Conservation (phyloP, 1,140 invertebrate genomes). For the Pararge aegeria region DNA sequence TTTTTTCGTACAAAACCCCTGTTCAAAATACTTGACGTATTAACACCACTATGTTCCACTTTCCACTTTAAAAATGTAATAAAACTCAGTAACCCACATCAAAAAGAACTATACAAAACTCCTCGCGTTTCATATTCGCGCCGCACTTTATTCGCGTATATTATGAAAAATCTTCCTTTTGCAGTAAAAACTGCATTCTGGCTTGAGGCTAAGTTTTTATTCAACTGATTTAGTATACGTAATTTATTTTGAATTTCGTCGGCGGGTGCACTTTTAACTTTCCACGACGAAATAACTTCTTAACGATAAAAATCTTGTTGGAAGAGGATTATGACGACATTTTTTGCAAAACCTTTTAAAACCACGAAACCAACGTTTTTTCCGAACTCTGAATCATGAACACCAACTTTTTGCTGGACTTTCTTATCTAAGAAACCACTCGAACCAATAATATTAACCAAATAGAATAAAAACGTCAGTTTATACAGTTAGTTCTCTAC, state of each 20-base stretch:
- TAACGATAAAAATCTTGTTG: conserved; percentile 16
- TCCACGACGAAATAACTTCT: conserved; percentile 20
- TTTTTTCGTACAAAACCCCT: neutral
- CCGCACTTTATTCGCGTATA: conserved; percentile 35
- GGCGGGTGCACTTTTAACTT: conserved; percentile 24
- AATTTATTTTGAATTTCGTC: conserved; percentile 27
- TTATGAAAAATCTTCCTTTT: conserved; percentile 45
- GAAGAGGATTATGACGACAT: conserved; percentile 14
- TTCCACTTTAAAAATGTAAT: conserved; percentile 16
- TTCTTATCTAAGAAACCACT: too few relatives aligned
- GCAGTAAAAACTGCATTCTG: conserved; percentile 29
- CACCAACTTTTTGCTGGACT: too few relatives aligned
- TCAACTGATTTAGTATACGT: conserved; percentile 26
- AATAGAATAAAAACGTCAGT: too few relatives aligned
- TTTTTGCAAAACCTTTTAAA: neutral
- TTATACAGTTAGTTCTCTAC: too few relatives aligned
- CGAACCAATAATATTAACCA: too few relatives aligned
- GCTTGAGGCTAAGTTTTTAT: conserved; percentile 22
- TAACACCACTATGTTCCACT: neutral
- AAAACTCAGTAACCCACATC: conserved; percentile 10
- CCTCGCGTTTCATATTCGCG: conserved; percentile 32
- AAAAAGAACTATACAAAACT: conserved; percentile 25
- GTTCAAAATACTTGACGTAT: neutral
- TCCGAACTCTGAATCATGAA: too few relatives aligned
- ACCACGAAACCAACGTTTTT: too few relatives aligned